Base-by-base conservation (phyloP, 2,888 invertebrate species). In the Orchestes rusci region DNA sequence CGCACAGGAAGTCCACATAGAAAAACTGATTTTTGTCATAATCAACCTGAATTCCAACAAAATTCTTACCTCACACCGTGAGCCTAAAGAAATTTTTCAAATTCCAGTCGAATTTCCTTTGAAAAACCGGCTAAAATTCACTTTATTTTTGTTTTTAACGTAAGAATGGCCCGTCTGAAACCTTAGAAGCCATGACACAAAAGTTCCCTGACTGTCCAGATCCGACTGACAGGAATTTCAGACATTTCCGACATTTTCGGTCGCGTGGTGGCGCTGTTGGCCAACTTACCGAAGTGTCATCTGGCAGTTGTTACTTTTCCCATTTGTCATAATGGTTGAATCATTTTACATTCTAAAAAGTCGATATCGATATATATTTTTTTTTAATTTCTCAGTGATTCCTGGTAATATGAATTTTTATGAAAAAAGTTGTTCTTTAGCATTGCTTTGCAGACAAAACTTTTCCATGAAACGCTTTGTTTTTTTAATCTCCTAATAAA, bases 161-260 rank as follows among this genome's bases (percentile, higher is more conserved):
- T 34, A 40, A 30, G 19, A 42, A n/a, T 35, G 33, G 37, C 33
- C 48, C 16, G 19, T 41, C 31, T 30, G 36, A 48, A 37, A 37
- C 35, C 4, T 29, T 12, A 44, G 48, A 48, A 48, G 48, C 48
- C 48, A 48, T 48, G 48, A 48, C 44, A 48, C 44, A 34, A 45
- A 40, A 36, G 20, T 31, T 28, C 35, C 30, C 31, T 43, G 39
- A 44, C 48, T 39, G 45, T 33, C 44, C 15, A 20, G 38, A 41
- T 32, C 41, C 38, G 44, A 48, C 48, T 48, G 48, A 48, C 39
- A 17, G 27, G n/a, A 27, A 27, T 27, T 27, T 27, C 35, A 35
- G 23, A 43, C 35, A 48, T 28, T 16, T 39, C 28, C 29, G 35
- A 43, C 20, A 27, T 39, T 36, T 38, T 23, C 31, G 30, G 39